Evolutionary conservation across 2,797 vertebrate species (phyloP).

Genomic region (Propithecus deckenii): DNA sequence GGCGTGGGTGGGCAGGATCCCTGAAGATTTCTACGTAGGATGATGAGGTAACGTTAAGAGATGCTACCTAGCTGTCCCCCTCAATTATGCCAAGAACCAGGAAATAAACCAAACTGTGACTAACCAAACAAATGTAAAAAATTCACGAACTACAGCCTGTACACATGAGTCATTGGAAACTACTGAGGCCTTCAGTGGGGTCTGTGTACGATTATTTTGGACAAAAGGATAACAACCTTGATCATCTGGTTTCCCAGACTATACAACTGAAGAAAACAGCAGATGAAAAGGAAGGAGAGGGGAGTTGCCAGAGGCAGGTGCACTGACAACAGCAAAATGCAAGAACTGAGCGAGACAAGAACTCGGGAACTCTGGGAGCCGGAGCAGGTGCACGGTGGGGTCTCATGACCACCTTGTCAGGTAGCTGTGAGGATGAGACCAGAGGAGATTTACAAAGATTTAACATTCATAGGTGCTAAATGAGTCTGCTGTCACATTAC

Average conservation of each 20-base stretch:
- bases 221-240: neutral
- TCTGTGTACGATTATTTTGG: neutral
- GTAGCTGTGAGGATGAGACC: neutral
- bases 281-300: neutral
- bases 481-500: accelerated
- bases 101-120: neutral
- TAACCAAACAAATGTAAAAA: neutral
- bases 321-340: neutral
- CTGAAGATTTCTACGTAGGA: neutral
- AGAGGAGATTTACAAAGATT: neutral
- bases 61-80: neutral
- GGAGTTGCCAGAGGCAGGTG: neutral
- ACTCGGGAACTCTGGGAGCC: neutral
- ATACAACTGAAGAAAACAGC: neutral
- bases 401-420: neutral
- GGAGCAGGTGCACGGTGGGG: accelerated
- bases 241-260: neutral
- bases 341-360: accelerated
- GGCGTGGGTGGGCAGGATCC: neutral
- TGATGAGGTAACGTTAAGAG: neutral
- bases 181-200: neutral
- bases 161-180: neutral
- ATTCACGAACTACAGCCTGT: neutral
- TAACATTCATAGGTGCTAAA: neutral
- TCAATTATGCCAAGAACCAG: neutral